Percentiles rank a stretch among this genome's conserved stretches.
phyloP scores from a whole-genome alignment of 2,113 vertebrate species.

The Aldabrachelys gigantea region DNA sequence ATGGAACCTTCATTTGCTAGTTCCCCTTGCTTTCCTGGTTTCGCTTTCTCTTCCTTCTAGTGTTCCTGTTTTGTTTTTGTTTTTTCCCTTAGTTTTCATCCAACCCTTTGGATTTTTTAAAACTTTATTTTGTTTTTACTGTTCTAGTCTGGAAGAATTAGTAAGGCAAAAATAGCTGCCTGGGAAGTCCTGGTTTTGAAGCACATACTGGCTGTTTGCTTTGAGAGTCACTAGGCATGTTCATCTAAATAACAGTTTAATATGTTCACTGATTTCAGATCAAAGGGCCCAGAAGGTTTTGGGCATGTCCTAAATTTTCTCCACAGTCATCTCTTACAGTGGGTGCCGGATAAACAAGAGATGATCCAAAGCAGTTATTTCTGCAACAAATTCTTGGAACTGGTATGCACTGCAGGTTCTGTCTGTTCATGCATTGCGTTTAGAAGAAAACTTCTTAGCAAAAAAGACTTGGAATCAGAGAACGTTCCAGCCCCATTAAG shows the following conservation, averaged over 20 bases:
- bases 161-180: conserved; percentile 21
- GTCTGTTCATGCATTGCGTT: conserved; percentile 28
- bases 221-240: conserved; percentile 47
- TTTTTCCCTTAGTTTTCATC: neutral
- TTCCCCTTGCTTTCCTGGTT: neutral
- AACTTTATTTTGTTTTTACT: neutral
- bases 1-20: neutral
- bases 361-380: conserved; percentile 53
- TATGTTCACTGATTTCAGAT: conserved; percentile 10
- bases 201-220: neutral
- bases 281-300: conserved; percentile 34
- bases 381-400: conserved; percentile 5
- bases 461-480: neutral
- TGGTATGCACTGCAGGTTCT: conserved; percentile 23
- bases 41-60: neutral
- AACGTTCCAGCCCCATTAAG: neutral
- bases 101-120: conserved; percentile 3
- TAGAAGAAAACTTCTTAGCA: conserved; percentile 25
- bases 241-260: conserved; percentile 50
- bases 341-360: conserved; percentile 1
- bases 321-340: conserved; percentile 39
- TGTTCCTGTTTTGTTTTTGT: neutral
- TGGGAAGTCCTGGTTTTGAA: conserved; percentile 27
- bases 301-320: conserved; percentile 30
- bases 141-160: conserved; percentile 24